phyloP scores from a whole-genome alignment of 1,140 invertebrate species.

The Spodoptera frugiperda region DNA sequence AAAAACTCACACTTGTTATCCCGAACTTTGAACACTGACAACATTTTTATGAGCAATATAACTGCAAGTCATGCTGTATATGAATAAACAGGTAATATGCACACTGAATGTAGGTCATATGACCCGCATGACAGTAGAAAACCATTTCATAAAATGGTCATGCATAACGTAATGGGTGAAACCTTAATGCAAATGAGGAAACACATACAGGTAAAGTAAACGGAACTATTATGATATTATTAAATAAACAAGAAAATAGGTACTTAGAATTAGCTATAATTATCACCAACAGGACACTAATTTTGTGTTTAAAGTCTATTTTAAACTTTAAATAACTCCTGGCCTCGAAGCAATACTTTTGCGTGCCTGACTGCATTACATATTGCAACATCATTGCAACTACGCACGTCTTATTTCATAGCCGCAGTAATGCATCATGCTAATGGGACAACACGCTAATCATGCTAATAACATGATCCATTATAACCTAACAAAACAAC shows the following conservation, averaged over 20 bases:
- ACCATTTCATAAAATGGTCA: background rate
- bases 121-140: background rate
- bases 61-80: background rate
- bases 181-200: background rate
- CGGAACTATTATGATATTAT: too few relatives aligned
- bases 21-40: background rate
- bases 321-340: too few relatives aligned
- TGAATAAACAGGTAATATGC: background rate
- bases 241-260: too few relatives aligned
- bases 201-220: background rate
- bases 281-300: background rate
- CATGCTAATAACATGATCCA: conserved; percentile 17
- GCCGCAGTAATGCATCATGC: too few relatives aligned
- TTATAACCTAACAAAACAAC: conserved; percentile 17
- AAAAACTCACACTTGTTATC: too few relatives aligned
- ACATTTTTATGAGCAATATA: background rate
- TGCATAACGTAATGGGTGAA: background rate
- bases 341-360: too few relatives aligned
- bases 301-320: too few relatives aligned
- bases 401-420: too few relatives aligned
- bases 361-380: too few relatives aligned
- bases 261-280: background rate
- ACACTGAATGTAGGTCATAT: background rate
- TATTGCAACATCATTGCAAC: too few relatives aligned
- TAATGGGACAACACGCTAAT: background rate